These are phyloP conservation scores for Myiagra hebetior DNA, from an alignment of 2,113 vertebrate species.

Conservation along the genomic window DNA sequence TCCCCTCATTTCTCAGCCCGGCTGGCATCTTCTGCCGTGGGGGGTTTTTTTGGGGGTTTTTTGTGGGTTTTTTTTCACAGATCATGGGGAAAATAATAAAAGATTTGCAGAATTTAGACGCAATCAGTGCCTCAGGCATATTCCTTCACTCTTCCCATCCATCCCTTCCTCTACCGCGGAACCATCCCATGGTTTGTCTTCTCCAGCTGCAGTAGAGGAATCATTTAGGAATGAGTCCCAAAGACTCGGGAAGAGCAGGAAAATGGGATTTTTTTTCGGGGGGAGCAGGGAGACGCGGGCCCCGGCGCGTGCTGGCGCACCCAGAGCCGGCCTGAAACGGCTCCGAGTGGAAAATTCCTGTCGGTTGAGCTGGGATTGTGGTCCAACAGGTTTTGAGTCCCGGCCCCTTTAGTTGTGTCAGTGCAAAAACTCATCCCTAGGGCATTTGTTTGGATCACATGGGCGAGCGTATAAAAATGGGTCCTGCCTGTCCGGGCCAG, in stretches of 20 bases:
- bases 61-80: neutral
- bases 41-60: neutral
- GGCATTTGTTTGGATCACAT: slow-evolving; percentile 68
- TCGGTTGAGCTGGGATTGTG: neutral
- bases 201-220: neutral
- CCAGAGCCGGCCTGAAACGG: neutral
- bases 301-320: neutral
- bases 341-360: slow-evolving; percentile 68
- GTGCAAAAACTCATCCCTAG: slow-evolving; percentile 61
- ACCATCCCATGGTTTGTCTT: neutral
- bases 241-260: accelerated
- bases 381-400: slow-evolving; percentile 66
- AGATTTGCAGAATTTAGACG: neutral
- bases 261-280: neutral
- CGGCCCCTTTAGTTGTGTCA: slow-evolving; percentile 1
- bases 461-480: slow-evolving; percentile 53
- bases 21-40: neutral
- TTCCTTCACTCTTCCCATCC: neutral
- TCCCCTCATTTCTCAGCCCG: neutral
- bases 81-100: neutral
- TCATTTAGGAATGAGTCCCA: accelerated
- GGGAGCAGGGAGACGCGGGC: neutral
- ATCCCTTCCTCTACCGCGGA: neutral
- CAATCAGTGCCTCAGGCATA: neutral
- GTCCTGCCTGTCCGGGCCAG: neutral